Evolutionary conservation across 1,140 invertebrate genomes (phyloP).

Genomic region (Agrypnia vestita): DNA sequence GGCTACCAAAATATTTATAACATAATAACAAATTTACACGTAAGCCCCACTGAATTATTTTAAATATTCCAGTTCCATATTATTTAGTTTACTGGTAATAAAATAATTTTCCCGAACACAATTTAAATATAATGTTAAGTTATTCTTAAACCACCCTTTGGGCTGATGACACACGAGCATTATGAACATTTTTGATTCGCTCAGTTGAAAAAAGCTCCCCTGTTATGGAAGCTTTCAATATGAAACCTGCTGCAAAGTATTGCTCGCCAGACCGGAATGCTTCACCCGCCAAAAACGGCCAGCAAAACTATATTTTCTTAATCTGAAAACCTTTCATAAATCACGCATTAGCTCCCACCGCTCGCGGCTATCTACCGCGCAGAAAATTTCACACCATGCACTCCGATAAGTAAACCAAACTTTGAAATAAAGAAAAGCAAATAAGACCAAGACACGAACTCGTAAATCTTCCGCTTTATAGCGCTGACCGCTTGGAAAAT

Average conservation of each 20-base stretch:
- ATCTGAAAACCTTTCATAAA: slow-evolving; percentile 55
- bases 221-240: no score
- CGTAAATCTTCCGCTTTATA: slow-evolving; percentile 57
- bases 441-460: slow-evolving; percentile 52
- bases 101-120: no score
- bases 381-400: slow-evolving; percentile 57
- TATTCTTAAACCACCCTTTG: no score
- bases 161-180: no score
- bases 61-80: no score
- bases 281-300: neutral
- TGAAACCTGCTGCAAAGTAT: slow-evolving; percentile 12
- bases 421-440: slow-evolving; percentile 61
- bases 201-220: no score
- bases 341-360: slow-evolving; percentile 53
- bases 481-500: slow-evolving; percentile 52
- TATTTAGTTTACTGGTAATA: no score
- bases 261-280: slow-evolving; percentile 28
- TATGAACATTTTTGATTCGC: no score
- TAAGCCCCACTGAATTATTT: no score
- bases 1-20: no score
- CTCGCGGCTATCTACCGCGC: slow-evolving; percentile 40
- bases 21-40: no score
- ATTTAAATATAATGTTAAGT: no score
- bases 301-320: slow-evolving; percentile 26
- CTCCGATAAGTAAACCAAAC: slow-evolving; percentile 54